phyloP scores from a whole-genome alignment of 2,113 vertebrate genomes.

The Anser brachyrhynchus region DNA sequence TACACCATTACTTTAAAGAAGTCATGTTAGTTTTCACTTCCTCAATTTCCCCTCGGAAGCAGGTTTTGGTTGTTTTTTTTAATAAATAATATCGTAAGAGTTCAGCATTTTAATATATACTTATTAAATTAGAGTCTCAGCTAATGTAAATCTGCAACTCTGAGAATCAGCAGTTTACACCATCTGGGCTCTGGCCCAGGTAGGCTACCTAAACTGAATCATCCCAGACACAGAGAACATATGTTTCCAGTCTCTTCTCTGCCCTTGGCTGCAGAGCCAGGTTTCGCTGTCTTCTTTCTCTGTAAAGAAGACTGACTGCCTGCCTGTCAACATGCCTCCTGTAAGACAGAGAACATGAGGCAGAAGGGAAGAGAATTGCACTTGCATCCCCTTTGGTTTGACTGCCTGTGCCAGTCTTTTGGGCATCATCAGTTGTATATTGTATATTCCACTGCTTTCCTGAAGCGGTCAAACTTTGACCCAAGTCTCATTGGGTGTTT shows the following conservation, averaged over 20 bases:
- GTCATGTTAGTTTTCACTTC: background rate
- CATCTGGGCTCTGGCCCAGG: slow-evolving; percentile 23
- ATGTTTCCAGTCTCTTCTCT: background rate
- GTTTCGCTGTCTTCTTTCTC: background rate
- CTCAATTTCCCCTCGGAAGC: background rate
- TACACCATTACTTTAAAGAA: background rate
- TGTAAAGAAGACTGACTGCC: background rate
- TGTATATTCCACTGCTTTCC: background rate
- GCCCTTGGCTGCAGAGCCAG: background rate
- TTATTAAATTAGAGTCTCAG: background rate
- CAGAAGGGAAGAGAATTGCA: background rate
- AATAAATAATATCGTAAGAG: background rate
- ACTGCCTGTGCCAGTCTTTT: background rate
- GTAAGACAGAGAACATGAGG: background rate
- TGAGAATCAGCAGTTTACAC: slow-evolving; percentile 31
- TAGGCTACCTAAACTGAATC: slow-evolving; percentile 1
- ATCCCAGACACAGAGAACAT: background rate
- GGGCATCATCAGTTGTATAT: background rate
- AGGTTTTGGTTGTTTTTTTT: background rate
- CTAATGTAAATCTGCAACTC: background rate
- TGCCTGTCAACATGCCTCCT: background rate
- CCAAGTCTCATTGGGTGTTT: background rate
- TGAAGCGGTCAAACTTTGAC: background rate
- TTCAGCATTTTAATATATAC: background rate
- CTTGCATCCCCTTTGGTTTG: background rate